Evolutionary conservation across 2,113 vertebrate genomes (phyloP).

Genomic region (Pontoporia blainvillei): DNA sequence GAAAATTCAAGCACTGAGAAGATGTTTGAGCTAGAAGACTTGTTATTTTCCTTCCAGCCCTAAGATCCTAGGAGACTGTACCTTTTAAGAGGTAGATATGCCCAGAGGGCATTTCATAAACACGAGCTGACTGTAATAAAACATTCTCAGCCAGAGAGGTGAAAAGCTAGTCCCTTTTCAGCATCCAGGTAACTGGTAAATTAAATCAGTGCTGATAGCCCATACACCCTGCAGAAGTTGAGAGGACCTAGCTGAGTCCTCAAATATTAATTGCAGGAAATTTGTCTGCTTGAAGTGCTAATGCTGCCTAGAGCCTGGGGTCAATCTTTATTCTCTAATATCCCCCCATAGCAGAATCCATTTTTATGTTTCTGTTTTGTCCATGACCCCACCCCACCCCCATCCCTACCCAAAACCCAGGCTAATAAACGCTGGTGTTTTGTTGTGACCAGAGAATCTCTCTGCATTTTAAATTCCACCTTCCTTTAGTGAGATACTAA

Average conservation of each 20-base stretch:
- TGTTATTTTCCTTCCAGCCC: background rate
- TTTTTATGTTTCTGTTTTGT: constrained; percentile 14
- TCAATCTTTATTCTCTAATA: constrained; percentile 5
- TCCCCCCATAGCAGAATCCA: background rate
- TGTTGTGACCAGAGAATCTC: constrained; percentile 20
- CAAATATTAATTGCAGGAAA: constrained; percentile 54
- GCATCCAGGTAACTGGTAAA: constrained; percentile 13
- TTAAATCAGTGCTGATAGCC: constrained; percentile 14
- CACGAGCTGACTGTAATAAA: background rate
- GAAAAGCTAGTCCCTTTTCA: background rate
- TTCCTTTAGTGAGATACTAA: background rate
- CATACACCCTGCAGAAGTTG: background rate
- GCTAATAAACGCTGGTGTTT: constrained; percentile 36
- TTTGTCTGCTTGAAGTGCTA: background rate
- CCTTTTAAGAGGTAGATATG: constrained; percentile 8
- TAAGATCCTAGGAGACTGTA: background rate
- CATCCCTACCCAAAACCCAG: background rate
- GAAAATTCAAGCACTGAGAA: background rate
- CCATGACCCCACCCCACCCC: background rate
- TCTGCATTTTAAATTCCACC: background rate
- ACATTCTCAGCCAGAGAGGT: background rate
- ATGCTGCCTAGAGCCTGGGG: background rate
- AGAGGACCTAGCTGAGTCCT: background rate
- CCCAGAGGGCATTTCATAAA: constrained; percentile 33
- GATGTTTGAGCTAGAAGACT: background rate